Conservation (phyloP, 2,113 vertebrate genomes). For the Dasypus novemcinctus region DNA sequence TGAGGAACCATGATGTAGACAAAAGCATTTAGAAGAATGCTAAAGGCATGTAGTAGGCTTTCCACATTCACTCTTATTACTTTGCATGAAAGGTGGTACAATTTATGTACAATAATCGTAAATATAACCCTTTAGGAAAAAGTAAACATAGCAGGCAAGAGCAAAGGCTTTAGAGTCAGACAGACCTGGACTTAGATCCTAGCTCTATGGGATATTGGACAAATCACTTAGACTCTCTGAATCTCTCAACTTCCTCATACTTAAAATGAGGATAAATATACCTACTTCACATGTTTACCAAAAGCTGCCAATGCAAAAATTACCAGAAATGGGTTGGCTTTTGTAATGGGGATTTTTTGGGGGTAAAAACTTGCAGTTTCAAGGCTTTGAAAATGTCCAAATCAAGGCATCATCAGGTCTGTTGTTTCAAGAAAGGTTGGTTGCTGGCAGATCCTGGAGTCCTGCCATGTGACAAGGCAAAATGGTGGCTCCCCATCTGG, state of each 20-base stretch:
- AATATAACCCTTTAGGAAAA: constrained; percentile 5
- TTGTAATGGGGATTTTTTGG: not conserved
- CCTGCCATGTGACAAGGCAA: too few relatives aligned
- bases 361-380: not conserved
- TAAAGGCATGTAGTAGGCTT: not conserved
- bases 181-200: not conserved
- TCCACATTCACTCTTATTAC: not conserved
- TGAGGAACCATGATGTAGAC: not conserved
- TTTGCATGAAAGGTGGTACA: not conserved
- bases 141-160: not conserved
- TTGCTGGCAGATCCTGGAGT: too few relatives aligned
- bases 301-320: too few relatives aligned
- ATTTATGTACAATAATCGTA: not conserved
- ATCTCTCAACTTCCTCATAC: not conserved
- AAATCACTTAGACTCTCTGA: not conserved
- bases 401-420: too few relatives aligned
- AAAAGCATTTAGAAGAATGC: not conserved
- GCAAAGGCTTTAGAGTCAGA: not conserved
- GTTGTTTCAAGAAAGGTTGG: too few relatives aligned
- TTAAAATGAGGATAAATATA: constrained; percentile 23
- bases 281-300: not conserved
- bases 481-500: too few relatives aligned
- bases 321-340: too few relatives aligned
- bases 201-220: not conserved
- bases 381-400: too few relatives aligned